Percentiles rank a stretch among this genome's conserved stretches.
Conservation (phyloP, 30 jellyfish, hydroid and myxozoan genomes). For the Cassiopea xamachana region DNA sequence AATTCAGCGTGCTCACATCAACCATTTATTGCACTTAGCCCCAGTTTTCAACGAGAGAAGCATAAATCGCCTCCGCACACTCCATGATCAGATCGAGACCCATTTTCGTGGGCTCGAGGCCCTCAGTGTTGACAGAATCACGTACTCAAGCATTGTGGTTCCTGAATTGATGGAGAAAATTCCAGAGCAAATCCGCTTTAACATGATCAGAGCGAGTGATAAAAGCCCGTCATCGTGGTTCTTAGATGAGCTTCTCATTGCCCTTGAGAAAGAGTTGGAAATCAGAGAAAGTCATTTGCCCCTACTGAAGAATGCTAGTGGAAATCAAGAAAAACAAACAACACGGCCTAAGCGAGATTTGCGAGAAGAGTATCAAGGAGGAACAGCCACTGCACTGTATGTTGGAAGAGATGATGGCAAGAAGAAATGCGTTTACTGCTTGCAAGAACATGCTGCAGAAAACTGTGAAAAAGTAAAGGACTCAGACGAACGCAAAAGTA, state of each 20-base stretch:
- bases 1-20: neutral
- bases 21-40: conserved; percentile 20
- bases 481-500: conserved; percentile 16
- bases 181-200: conserved; percentile 27
- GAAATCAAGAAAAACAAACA: neutral
- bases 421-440: conserved; percentile 33
- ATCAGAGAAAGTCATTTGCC: conserved; percentile 41
- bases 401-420: neutral
- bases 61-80: conserved; percentile 35
- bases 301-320: neutral
- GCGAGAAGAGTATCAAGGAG: neutral
- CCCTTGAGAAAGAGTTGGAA: conserved; percentile 23
- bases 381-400: conserved; percentile 10
- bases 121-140: conserved; percentile 29
- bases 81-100: neutral
- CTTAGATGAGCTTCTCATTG: conserved; percentile 1
- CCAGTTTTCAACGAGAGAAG: conserved; percentile 55
- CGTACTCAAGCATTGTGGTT: conserved; percentile 29
- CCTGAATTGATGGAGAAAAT: conserved; percentile 49
- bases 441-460: conserved; percentile 37
- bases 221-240: neutral
- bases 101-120: conserved; percentile 71
- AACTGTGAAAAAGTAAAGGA: conserved; percentile 16
- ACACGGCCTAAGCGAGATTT: neutral
- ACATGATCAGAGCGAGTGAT: conserved; percentile 18